phyloP scores from a whole-genome alignment of 1,140 invertebrate genomes.

The Drosophila parvula region DNA sequence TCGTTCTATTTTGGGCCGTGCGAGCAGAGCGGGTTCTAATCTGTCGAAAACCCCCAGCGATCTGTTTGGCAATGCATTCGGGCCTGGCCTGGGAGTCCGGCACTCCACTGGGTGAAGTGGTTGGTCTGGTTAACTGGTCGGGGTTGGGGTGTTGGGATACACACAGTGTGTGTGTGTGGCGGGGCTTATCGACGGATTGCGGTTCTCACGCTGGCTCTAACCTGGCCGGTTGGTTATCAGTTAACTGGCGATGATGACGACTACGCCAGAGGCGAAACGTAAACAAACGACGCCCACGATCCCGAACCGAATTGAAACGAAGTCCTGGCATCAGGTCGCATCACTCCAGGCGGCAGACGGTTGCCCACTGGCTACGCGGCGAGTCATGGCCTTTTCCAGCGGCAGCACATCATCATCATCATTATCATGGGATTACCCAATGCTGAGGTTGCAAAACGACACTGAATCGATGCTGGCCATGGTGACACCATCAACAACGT shows the following conservation, averaged over 20 bases:
- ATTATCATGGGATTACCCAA: slow-evolving; percentile 18
- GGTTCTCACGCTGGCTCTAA: slow-evolving; percentile 73
- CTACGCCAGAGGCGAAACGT: slow-evolving; percentile 57
- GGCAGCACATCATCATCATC: slow-evolving; percentile 6
- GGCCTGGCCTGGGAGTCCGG: not conserved
- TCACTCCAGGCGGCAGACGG: slow-evolving; percentile 49
- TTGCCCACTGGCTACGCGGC: slow-evolving; percentile 44
- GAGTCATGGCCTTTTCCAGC: slow-evolving; percentile 19
- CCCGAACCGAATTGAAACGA: slow-evolving; percentile 9
- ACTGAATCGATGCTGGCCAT: not conserved
- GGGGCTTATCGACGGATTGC: slow-evolving; percentile 71
- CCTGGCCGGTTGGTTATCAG: slow-evolving; percentile 44
- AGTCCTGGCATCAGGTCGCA: slow-evolving; percentile 56
- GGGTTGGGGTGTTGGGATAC: not conserved
- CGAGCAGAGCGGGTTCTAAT: slow-evolving; percentile 25
- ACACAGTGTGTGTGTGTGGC: not conserved
- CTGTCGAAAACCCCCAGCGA: slow-evolving; percentile 48
- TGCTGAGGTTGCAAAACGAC: not conserved
- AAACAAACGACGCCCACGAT: slow-evolving; percentile 75
- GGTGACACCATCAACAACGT: not conserved
- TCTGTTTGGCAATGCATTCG: slow-evolving; percentile 24
- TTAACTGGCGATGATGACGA: not conserved
- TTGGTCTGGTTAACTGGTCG: not conserved
- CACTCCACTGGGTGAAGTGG: slow-evolving; percentile 17
- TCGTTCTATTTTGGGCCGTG: slow-evolving; percentile 41